These are phyloP conservation scores for Ochotona princeps DNA, from an alignment of 2,113 vertebrate genomes.

Conservation along the genomic window DNA sequence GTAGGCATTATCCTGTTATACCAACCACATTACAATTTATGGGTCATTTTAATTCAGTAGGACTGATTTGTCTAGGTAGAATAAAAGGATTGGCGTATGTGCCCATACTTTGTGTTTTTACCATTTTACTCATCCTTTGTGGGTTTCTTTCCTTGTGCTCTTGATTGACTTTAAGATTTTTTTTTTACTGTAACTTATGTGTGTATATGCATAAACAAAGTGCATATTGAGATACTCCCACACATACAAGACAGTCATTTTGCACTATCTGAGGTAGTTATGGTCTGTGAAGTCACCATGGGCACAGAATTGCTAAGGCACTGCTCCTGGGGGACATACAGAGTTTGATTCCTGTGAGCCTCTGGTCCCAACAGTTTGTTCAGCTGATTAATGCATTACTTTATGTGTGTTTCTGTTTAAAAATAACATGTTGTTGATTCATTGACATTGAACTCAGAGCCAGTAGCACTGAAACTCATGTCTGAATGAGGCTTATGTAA, in stretches of 20 bases:
- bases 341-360: neutral
- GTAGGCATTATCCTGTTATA: neutral
- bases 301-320: neutral
- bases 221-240: neutral
- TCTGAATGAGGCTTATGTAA: conserved; percentile 30
- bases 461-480: neutral
- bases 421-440: conserved; percentile 2
- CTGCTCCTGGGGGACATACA: neutral
- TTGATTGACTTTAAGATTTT: conserved; percentile 31
- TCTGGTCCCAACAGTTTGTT: conserved; percentile 24
- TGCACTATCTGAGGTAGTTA: neutral
- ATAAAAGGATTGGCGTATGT: neutral
- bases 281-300: neutral
- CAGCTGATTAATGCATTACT: neutral
- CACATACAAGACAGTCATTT: neutral
- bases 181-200: neutral
- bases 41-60: neutral
- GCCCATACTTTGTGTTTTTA: neutral
- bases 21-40: neutral
- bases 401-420: conserved; percentile 39
- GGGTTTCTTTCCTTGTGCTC: conserved; percentile 18
- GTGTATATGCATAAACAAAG: neutral
- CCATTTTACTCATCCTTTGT: conserved; percentile 15
- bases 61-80: neutral
- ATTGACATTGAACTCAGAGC: conserved; percentile 12